Evolutionary conservation across 2,797 vertebrate genomes (phyloP), one percentile per base, ranked within the genome.

Genomic region (Periophthalmus magnuspinnatus): DNA sequence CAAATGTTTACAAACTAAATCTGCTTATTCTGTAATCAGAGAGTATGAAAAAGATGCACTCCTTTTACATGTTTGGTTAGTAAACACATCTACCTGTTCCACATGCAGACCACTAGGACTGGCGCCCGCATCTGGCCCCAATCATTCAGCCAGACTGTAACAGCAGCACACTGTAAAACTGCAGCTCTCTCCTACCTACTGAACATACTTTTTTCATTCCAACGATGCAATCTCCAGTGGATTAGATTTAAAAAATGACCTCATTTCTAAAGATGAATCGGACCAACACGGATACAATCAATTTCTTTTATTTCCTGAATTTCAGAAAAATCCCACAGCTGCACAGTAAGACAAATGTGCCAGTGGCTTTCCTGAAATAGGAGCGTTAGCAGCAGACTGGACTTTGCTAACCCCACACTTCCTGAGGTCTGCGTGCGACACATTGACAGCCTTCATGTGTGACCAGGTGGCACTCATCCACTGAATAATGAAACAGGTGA

Each of bases 401-500:
- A 82, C 74, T 47, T 22, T 48, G 45, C 61, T 47, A 65, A 50
- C 13, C 60, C 74, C 70, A 32, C 11, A 16, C 57, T 71, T 68
- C 63, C 67, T 57, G 70, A 81, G 41, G 71, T 63, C 66, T 83
- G 68, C 68, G 67, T 72, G 82, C 80, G 28, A 28, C 73, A 63
- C 87, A 81, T 81, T 88, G 87, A 90, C 89, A 91, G 85, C 82
- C 79, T 84, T 88, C 91, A 88, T 89, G 88, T 90, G 66, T 74
- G 83, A 88, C 87, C 84, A 90, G 88, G 84, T 90, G 89, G 84
- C 88, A 86, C 74, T 80, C 70, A 63, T 89, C 83, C 85, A 79
- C 85, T 90, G 84, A 92, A 91, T 91, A 92, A 92, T 92, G 86
- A 90, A 91, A 86, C 78, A 85, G 88, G 89, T 90, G 88, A 91